phyloP scores from a whole-genome alignment of 2,797 vertebrate species.

The Phylloscopus collybita region DNA sequence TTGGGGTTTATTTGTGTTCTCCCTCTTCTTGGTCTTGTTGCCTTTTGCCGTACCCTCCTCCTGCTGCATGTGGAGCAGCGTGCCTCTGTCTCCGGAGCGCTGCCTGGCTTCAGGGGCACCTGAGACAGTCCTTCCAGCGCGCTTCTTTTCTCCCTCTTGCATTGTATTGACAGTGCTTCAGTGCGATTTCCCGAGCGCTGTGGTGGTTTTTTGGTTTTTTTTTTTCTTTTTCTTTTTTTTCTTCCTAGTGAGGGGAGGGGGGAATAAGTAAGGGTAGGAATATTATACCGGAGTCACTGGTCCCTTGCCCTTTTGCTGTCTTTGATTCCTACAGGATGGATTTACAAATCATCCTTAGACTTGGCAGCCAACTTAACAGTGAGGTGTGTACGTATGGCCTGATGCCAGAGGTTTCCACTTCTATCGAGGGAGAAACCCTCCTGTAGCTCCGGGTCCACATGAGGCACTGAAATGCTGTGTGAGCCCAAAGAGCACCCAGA shows the following conservation, averaged over 20 bases:
- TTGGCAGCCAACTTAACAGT: background rate
- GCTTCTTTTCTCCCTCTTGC: background rate
- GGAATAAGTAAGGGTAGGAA: background rate
- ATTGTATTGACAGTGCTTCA: background rate
- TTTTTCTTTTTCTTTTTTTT: too few species aligned
- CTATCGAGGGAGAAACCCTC: background rate
- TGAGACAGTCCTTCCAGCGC: background rate
- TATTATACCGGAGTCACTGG: background rate
- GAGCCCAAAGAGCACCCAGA: background rate
- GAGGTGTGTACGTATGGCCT: fast-evolving
- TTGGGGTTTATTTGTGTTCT: background rate
- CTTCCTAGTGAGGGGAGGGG: too few species aligned
- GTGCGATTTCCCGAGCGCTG: fast-evolving
- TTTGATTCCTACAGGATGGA: background rate
- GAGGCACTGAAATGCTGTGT: background rate
- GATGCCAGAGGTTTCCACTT: background rate
- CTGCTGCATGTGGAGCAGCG: background rate
- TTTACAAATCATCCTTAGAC: background rate
- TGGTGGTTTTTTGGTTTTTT: too few species aligned
- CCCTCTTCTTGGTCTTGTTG: background rate
- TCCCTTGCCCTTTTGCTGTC: background rate
- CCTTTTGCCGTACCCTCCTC: fast-evolving
- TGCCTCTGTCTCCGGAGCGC: background rate
- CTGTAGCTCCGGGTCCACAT: background rate
- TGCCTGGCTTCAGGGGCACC: background rate